Conservation (phyloP, 2,797 vertebrate genomes). For the Phaenicophaeus curvirostris region DNA sequence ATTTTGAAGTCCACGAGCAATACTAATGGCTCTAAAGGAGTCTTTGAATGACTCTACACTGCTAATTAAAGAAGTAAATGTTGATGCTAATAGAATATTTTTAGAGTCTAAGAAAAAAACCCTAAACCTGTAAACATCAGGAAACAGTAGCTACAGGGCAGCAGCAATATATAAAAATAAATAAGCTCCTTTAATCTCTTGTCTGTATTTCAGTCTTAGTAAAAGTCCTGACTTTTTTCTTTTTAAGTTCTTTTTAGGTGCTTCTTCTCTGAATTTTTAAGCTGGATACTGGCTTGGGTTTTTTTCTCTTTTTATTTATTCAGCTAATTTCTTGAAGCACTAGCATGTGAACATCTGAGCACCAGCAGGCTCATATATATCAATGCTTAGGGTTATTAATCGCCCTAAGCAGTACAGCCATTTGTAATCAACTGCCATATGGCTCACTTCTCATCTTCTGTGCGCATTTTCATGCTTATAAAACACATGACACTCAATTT, state of each 20-base stretch:
- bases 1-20: neutral
- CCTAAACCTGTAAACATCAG: neutral
- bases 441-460: neutral
- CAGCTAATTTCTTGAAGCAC: neutral
- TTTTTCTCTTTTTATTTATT: slow-evolving; percentile 15
- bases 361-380: neutral
- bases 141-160: neutral
- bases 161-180: neutral
- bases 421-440: neutral
- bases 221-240: neutral
- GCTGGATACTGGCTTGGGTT: neutral
- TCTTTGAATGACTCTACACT: neutral
- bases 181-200: neutral
- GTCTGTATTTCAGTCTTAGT: neutral
- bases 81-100: neutral
- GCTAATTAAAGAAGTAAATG: neutral
- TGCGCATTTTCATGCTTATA: neutral
- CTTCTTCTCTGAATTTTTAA: neutral
- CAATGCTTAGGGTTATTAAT: neutral
- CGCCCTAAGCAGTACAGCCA: neutral
- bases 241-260: neutral
- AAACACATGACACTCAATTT: neutral
- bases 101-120: neutral
- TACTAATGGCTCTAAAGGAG: neutral
- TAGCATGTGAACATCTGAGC: neutral